phyloP scores from a whole-genome alignment of 1,140 invertebrate genomes.

The Diorhabda elongata region DNA sequence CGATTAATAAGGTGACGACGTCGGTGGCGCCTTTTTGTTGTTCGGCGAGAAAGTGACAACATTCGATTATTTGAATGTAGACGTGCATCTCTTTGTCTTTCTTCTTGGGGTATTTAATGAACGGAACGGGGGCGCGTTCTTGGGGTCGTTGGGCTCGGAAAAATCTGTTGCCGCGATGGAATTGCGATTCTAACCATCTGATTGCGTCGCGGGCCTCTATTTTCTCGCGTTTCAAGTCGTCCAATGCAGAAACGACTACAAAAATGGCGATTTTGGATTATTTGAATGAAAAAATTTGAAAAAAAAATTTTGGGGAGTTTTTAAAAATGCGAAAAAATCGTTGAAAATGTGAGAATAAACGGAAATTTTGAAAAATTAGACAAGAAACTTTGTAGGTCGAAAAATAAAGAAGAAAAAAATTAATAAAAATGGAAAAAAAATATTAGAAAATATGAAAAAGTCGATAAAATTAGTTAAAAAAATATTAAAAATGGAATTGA shows the following conservation, averaged over 20 bases:
- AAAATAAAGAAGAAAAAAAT: too few species aligned
- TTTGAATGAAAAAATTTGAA: slow-evolving; percentile 5
- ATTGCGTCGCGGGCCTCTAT: slow-evolving; percentile 80
- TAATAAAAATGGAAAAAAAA: too few species aligned
- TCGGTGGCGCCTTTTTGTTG: slow-evolving; percentile 54
- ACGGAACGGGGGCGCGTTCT: slow-evolving; percentile 67
- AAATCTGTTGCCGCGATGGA: slow-evolving; percentile 78
- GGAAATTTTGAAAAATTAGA: too few species aligned
- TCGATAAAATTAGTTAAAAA: background rate
- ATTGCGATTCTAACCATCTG: slow-evolving; percentile 83
- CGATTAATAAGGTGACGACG: slow-evolving; percentile 59
- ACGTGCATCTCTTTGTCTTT: slow-evolving; percentile 66
- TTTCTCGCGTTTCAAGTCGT: slow-evolving; percentile 76
- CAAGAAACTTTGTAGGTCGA: too few species aligned
- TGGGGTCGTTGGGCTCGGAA: slow-evolving; percentile 74
- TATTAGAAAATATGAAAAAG: too few species aligned
- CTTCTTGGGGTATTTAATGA: slow-evolving; percentile 69
- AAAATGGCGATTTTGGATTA: slow-evolving; percentile 36
- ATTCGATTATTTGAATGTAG: slow-evolving; percentile 67
- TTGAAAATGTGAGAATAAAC: too few species aligned
- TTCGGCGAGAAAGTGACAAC: slow-evolving; percentile 63
- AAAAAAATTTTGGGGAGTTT: background rate
- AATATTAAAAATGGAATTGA: background rate
- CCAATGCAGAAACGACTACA: slow-evolving; percentile 80
- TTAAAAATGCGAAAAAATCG: too few species aligned